Base-by-base conservation (phyloP, 2,888 invertebrate species). In the Julus scanicus region DNA sequence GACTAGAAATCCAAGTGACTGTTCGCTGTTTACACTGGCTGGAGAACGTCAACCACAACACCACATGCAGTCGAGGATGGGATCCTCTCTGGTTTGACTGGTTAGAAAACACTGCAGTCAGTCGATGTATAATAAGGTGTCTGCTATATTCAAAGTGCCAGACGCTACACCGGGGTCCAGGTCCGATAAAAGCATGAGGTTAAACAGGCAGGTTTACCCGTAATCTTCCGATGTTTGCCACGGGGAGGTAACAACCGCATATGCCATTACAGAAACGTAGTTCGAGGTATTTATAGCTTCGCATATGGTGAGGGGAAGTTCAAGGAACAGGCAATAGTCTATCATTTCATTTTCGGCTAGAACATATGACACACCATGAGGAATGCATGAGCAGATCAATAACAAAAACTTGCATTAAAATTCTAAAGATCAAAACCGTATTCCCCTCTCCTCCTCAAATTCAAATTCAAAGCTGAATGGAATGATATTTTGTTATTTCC, bases 241-340 rank as follows among this genome's bases (percentile, higher is more conserved):
- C 20, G 63, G 63, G 63, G 63, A 63, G 20, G 63, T 63, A 63
- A 63, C 63, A 63, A 63, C 20, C 63, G 63, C 20, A 8, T 20
- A 8, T n/a, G n/a, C 17, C 44, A 44, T 44, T 44, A 44, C 44
- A 44, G 44, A 44, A 44, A 44, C 44, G 44, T 20, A 20, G 63
- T 8, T 9, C 53, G 53, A n/a, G 63, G n/a, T 63, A 63, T 63
- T 63, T 63, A n/a, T 5, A 17, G 15, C 17, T 63, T 63, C 63
- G n/a, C 63, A 63, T 63, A 63, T 63, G 63, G 63, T 20, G n/a
- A n/a, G 63, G 63, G 63, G 63, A 63, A n/a, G 63, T 63, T 63
- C 63, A 17, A 63, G 63, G 63, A 63, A n/a, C 63, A 63, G n/a
- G 63, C 63, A 63, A 63, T 63, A 20, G 63, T 17, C 63, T n/a